A percentile compares a stretch with the other conserved stretches of the same genome.
Conservation (phyloP, 2,888 invertebrate species). For the Brachyptera putata region DNA sequence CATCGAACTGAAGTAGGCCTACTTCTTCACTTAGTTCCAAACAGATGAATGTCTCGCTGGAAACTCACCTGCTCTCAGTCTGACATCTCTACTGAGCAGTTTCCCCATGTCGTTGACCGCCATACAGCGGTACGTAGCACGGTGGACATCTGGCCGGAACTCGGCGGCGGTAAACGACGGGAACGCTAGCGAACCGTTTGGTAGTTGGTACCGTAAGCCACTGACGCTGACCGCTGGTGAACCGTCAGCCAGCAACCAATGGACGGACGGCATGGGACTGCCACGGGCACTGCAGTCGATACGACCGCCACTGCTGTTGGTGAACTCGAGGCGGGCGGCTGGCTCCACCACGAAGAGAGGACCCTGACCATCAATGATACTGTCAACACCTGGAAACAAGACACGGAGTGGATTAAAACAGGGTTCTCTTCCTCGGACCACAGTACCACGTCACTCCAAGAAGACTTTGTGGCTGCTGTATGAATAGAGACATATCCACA, state of each 20-base stretch:
- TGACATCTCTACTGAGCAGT: conserved; percentile 33
- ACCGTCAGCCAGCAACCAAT: conserved; percentile 36
- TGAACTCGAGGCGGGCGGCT: conserved; percentile 26
- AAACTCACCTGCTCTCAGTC: conserved; percentile 33
- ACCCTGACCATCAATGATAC: conserved; percentile 43
- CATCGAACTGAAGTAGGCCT: too few relatives aligned
- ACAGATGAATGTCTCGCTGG: too few relatives aligned
- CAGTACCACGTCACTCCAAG: background rate
- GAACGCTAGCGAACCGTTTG: conserved; percentile 38
- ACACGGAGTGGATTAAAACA: background rate
- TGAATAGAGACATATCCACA: too few relatives aligned
- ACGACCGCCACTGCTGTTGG: conserved; percentile 29
- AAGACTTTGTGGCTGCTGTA: too few relatives aligned
- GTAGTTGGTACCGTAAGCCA: conserved; percentile 35
- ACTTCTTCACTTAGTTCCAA: too few relatives aligned
- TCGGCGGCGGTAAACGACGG: conserved; percentile 38
- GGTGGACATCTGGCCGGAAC: conserved; percentile 40
- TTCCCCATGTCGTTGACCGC: conserved; percentile 33
- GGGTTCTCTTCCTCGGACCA: background rate
- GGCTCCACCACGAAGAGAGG: conserved; percentile 30
- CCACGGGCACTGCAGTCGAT: conserved; percentile 30
- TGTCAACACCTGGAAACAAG: conserved; percentile 42
- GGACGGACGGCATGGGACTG: conserved; percentile 29
- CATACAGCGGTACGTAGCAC: conserved; percentile 36
- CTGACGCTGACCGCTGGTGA: conserved; percentile 35